Conservation (phyloP, 2,113 vertebrate species). For the Pelusios castaneus region DNA sequence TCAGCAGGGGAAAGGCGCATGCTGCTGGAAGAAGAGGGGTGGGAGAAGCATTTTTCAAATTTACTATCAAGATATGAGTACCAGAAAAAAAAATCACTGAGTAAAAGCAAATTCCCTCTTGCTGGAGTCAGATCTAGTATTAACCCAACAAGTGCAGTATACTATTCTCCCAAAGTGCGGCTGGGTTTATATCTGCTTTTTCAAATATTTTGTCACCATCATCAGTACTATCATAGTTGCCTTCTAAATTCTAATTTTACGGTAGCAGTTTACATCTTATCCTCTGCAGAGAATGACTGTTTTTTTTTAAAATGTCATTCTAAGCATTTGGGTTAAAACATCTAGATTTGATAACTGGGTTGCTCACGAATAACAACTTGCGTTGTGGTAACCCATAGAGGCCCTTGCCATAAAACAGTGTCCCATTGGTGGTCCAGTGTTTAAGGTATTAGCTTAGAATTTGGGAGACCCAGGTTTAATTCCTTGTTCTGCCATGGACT, state of each 20-base stretch:
- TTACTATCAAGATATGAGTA: no score
- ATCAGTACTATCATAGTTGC: constrained; percentile 31
- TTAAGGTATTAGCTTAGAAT: background rate
- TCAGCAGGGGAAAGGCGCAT: no score
- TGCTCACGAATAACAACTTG: constrained; percentile 46
- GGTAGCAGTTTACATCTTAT: constrained; percentile 36
- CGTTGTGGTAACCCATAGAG: constrained; percentile 37
- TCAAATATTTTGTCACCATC: constrained; percentile 6
- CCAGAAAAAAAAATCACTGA: no score
- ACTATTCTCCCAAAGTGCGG: background rate
- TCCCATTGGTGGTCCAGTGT: background rate
- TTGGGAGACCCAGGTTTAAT: background rate
- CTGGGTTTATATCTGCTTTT: constrained; percentile 17
- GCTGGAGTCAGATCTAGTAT: background rate
- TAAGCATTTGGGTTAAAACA: constrained; percentile 51
- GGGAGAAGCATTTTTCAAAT: no score
- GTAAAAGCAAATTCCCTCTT: background rate
- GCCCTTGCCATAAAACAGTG: constrained; percentile 18
- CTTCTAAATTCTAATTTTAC: constrained; percentile 34
- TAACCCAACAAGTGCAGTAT: background rate
- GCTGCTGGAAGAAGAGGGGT: no score
- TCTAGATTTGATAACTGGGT: constrained; percentile 33
- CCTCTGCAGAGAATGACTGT: constrained; percentile 7
- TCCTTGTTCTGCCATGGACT: background rate
- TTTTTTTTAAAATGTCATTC: background rate